phyloP scores from a whole-genome alignment of 2,888 invertebrate genomes.

The Orchesellides sinensis region DNA sequence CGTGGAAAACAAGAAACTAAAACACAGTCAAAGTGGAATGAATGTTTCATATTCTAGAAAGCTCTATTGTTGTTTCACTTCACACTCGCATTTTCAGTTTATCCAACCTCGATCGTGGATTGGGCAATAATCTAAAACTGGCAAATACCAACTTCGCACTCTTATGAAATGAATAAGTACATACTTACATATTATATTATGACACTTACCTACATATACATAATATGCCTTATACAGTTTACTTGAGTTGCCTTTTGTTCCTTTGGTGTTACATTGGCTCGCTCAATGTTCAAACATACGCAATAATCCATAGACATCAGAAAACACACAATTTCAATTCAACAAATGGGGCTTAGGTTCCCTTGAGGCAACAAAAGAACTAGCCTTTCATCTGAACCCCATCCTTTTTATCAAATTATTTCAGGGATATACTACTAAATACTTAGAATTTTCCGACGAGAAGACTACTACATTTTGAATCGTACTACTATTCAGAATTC shows the following conservation, averaged over 20 bases:
- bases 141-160: background rate
- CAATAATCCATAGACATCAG: background rate
- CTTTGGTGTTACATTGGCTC: background rate
- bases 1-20: background rate
- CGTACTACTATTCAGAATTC: no score
- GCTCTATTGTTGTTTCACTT: background rate
- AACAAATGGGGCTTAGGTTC: constrained; percentile 30
- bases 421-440: constrained; percentile 3
- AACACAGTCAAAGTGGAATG: background rate
- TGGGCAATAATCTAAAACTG: background rate
- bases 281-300: background rate
- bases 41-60: no score
- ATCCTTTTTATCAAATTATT: constrained; percentile 27
- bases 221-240: background rate
- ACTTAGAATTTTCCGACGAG: background rate
- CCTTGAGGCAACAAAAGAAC: background rate
- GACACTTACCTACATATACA: no score
- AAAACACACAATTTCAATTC: constrained; percentile 37
- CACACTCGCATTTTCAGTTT: background rate
- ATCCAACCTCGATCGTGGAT: constrained; percentile 8
- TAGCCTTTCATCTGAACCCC: background rate
- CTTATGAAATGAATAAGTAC: no score
- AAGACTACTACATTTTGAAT: background rate
- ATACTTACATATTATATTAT: no score
- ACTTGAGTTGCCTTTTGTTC: background rate